Evolutionary conservation across 1,140 invertebrate species (phyloP).

Genomic region (Meloidogyne floridensis): DNA sequence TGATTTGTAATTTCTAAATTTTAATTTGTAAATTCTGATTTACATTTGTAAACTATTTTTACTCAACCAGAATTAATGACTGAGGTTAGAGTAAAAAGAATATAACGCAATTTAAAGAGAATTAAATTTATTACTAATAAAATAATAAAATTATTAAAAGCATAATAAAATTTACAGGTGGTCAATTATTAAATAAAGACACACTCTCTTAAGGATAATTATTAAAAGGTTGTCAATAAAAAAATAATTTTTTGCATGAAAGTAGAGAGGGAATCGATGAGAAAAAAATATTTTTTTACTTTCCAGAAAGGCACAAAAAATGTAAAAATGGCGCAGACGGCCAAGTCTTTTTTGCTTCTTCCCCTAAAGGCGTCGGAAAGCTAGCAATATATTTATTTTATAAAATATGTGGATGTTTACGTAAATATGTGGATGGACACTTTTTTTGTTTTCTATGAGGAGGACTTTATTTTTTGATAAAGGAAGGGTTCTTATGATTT

Average conservation of each 20-base stretch:
- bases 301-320: not conserved
- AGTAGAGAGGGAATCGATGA: not conserved
- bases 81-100: too few relatives aligned
- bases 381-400: not conserved
- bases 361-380: not conserved
- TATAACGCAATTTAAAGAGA: too few relatives aligned
- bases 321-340: not conserved
- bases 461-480: too few relatives aligned
- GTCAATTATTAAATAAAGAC: not conserved
- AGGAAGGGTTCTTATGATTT: too few relatives aligned
- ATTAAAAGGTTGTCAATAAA: too few relatives aligned
- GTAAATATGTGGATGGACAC: not conserved
- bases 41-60: too few relatives aligned
- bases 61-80: too few relatives aligned
- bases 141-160: not conserved
- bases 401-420: not conserved
- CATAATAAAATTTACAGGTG: not conserved
- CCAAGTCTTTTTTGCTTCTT: not conserved
- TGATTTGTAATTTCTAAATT: not conserved
- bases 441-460: not conserved
- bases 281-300: not conserved
- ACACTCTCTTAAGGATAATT: too few relatives aligned
- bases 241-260: not conserved
- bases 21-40: too few relatives aligned
- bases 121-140: too few relatives aligned